Evolutionary conservation across 2,888 invertebrate genomes (phyloP).

Genomic region (Hydraecia micacea): DNA sequence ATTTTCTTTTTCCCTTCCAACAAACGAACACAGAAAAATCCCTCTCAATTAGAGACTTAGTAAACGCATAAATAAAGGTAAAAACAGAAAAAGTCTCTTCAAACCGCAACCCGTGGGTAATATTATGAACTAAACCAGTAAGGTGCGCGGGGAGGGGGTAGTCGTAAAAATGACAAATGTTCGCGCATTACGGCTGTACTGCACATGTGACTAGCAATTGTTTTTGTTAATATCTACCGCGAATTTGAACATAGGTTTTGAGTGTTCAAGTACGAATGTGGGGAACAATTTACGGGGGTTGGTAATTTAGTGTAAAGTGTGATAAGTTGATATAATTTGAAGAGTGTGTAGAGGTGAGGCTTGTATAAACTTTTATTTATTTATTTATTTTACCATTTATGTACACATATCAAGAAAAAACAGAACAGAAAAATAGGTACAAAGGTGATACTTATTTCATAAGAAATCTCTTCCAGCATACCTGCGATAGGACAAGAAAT

Average conservation of each 20-base stretch:
- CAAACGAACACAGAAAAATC: slow-evolving; percentile 7
- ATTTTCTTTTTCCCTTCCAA: not conserved
- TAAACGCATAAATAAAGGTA: slow-evolving; percentile 54
- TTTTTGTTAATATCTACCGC: slow-evolving; percentile 66
- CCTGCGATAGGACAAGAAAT: too few species aligned
- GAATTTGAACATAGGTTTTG: slow-evolving; percentile 67
- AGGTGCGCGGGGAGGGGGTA: slow-evolving; percentile 36
- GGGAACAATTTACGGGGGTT: slow-evolving; percentile 8
- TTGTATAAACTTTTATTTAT: too few species aligned
- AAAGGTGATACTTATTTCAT: too few species aligned
- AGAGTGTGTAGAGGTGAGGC: not conserved
- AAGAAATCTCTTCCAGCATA: too few species aligned
- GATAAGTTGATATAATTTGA: not conserved
- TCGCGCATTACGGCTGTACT: slow-evolving; percentile 67
- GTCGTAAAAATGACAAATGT: slow-evolving; percentile 73
- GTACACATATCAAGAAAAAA: too few species aligned
- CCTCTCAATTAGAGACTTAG: slow-evolving; percentile 44
- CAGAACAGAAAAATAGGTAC: too few species aligned
- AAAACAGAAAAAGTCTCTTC: slow-evolving; percentile 40
- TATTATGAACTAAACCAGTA: slow-evolving; percentile 67
- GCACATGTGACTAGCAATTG: slow-evolving; percentile 66
- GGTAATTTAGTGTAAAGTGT: not conserved
- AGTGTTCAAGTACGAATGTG: slow-evolving; percentile 40
- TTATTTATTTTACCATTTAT: too few species aligned
- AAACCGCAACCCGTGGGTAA: slow-evolving; percentile 56